Evolutionary conservation across 37 sponge, comb jelly and placozoan species (phyloP).

Genomic region (Cladorhizidae sp.): DNA sequence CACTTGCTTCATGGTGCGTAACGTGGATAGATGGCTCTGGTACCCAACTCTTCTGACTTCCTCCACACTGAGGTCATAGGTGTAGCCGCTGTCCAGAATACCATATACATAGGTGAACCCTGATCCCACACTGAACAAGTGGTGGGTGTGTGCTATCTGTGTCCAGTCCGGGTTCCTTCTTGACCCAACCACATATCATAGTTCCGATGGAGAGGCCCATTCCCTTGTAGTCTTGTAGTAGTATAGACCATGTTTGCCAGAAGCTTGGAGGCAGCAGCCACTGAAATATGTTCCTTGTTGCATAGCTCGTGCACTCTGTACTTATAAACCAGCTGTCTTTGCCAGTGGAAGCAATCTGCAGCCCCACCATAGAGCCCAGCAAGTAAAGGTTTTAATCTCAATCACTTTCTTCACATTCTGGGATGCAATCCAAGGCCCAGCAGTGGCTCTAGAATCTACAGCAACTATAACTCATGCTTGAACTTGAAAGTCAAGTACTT

Average conservation of each 20-base stretch:
- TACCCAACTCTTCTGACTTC: slow-evolving; percentile 89
- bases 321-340: slow-evolving; percentile 44
- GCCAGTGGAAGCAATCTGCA: slow-evolving; percentile 96
- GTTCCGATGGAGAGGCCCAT: slow-evolving; percentile 94
- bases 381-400: slow-evolving; percentile 96
- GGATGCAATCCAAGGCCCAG: slow-evolving; percentile 64
- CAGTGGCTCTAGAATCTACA: too few relatives aligned
- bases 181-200: slow-evolving; percentile 99
- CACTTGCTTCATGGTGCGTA: too few relatives aligned
- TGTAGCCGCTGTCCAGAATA: slow-evolving; percentile 79
- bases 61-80: slow-evolving; percentile 71
- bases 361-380: slow-evolving; percentile 97
- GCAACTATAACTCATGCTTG: too few relatives aligned
- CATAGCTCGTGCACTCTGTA: slow-evolving; percentile 75
- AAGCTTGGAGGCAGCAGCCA: slow-evolving; percentile 94
- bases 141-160: slow-evolving; percentile 87
- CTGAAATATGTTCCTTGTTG: slow-evolving; percentile 94
- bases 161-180: slow-evolving; percentile 84
- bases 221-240: slow-evolving; percentile 91
- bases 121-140: slow-evolving; percentile 94
- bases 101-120: slow-evolving; percentile 96
- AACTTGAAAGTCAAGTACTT: too few relatives aligned
- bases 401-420: slow-evolving; percentile 97
- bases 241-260: slow-evolving; percentile 89
- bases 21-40: slow-evolving; percentile 93